Evolutionary conservation across 1,140 invertebrate genomes (phyloP).

Genomic region (Drosophila bocki): DNA sequence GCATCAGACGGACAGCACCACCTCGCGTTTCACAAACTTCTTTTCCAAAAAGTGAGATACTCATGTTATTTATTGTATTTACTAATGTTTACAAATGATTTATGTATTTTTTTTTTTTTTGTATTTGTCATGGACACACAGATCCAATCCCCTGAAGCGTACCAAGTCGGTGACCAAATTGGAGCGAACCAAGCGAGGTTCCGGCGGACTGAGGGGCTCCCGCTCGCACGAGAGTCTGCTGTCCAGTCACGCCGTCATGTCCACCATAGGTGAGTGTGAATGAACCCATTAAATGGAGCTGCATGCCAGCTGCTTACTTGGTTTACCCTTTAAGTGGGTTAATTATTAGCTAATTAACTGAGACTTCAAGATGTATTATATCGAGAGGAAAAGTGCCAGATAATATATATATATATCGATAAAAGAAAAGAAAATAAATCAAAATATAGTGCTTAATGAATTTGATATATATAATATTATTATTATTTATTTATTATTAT

Average conservation of each 20-base stretch:
- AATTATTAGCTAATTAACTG: neutral
- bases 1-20: slow-evolving; percentile 77
- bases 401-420: no score
- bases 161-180: slow-evolving; percentile 96
- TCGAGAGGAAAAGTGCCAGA: neutral
- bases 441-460: neutral
- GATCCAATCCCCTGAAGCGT: slow-evolving; percentile 94
- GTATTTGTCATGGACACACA: slow-evolving; percentile 78
- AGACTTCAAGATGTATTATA: neutral
- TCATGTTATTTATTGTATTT: neutral
- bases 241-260: slow-evolving; percentile 92
- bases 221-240: slow-evolving; percentile 95
- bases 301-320: neutral
- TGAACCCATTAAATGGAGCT: neutral
- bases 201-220: slow-evolving; percentile 84
- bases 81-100: neutral
- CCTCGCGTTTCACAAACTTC: slow-evolving; percentile 93
- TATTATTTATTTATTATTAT: no score
- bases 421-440: neutral
- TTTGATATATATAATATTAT: neutral
- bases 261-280: slow-evolving; percentile 88
- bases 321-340: slow-evolving; percentile 1
- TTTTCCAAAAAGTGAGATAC: slow-evolving; percentile 91
- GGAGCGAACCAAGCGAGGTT: slow-evolving; percentile 90
- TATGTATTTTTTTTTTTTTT: no score